Base-by-base conservation (phyloP, 2,888 invertebrate genomes). In the Hemicrepidius hirtus region DNA sequence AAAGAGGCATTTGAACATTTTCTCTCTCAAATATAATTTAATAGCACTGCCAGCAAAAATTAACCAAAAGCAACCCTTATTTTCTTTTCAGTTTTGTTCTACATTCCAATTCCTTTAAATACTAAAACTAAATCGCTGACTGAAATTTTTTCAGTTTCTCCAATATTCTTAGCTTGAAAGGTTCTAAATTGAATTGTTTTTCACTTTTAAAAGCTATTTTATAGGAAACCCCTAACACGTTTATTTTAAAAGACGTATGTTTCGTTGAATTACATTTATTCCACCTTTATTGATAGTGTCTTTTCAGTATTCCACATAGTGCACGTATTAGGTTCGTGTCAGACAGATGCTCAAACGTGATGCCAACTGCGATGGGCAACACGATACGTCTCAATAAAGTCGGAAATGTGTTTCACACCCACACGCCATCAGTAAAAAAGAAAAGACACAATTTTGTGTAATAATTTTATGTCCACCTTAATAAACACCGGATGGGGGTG, bases 331-430 rank as follows among this genome's bases (percentile, higher is more conserved):
- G 5, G 13, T 53, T 53, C 53, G 53, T 32, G 28, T 53, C 12
- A 32, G 53, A 53, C 53, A 53, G 32, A 24, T 53, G 28, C 53
- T 6, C 53, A 13, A 53, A 53, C 53, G 32, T 53, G 53, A 28
- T 53, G 53, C 53, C 53, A 53, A 28, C 53, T 53, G 53, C 13
- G 53, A 53, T 53, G 53, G 28, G 24, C 53, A 53, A 53, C 53
- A 16, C 53, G 53, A 53, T 53, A 53, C 28, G 53, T 53, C 53
- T 53, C 53, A 53, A 53, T 53, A 28, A 53, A 24, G 53, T 24
- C 24, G 53, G 53, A 53, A 53, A 53, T 53, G 53, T 53, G 53
- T 32, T 50, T 28, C 53, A 28, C 53, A 12, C 53, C 24, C 53
- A 53, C 53, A 13, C 28, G 12, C 12, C 28, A 3, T 13, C 28